Evolutionary conservation across 2,888 invertebrate species (phyloP), one percentile per base, ranked within the genome.

Genomic region (Hydriomena furcata): DNA sequence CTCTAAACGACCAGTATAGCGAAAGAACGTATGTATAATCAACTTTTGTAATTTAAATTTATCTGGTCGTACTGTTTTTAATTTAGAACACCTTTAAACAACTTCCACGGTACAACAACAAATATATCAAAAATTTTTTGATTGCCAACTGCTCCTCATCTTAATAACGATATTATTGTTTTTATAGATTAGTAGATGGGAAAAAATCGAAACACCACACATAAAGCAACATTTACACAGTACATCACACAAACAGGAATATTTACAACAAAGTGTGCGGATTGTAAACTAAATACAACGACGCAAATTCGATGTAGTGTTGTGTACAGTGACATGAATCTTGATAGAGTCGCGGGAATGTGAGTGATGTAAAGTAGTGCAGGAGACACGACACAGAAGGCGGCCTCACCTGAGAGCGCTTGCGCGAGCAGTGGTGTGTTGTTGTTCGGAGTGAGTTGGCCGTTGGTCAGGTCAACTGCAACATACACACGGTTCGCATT

Each of bases 371-470:
- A 55, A 55, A 56, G 59, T 64, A 59, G 63, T 66, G 67, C 64
- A 63, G 59, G 58, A 61, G 69, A 66, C 60, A 66, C 65, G 66
- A 55, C 57, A 52, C 47, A 59, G 62, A 63, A 58, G 63, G 70
- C 79, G 80, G 79, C 68, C 87, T 89, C 95, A 97, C 97, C 97
- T 96, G 97, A 97, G 91, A 97, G 94, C 84, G 97, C 97, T 93
- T 97, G 97, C 92, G 97, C 97, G 92, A 97, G 94, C 92, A 97
- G 94, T 85, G 97, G 97, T 86, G 97, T 97, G 92, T 97, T 97
- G 94, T 97, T 97, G 94, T 97, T 97, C 91, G 97, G 97, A 87
- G 97, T 97, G 91, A 97, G 94, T 93, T 97, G 97, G 91, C 97
- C 97, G 91, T 97, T 97, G 93, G 96, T 95, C 92, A 97, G 94